Evolutionary conservation across 2,888 invertebrate genomes (phyloP), one percentile per base, ranked within the genome.

Genomic region (Apamea monoglypha): DNA sequence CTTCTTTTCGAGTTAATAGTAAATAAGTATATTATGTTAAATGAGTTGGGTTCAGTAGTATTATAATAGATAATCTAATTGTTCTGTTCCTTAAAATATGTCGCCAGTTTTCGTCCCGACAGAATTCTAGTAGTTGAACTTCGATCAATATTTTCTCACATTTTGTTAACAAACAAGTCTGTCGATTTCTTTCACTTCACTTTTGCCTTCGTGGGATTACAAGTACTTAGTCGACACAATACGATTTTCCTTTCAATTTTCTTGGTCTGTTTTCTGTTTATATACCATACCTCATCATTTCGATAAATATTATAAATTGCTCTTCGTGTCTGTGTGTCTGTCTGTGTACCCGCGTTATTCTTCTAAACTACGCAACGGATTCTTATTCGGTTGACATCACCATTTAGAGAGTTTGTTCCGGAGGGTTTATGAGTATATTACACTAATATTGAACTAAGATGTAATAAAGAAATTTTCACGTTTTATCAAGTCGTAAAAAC

Each of bases 191-290:
- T 79, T n/a, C 32, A 21, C 25, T 74, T 66, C 29, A 59, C 47
- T 63, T 59, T 72, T 47, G 29, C 36, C n/a, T 82, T 63, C 29
- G 16, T 44, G 16, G 50, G 59, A 53, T 66, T 53, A 69, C 32
- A 74, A 59, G 50, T 53, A 80, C 61, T 83, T 66, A 32, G 40
- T 64, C 63, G 25, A 61, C 16, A 74, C 47, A 80, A 83, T 59
- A 68, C 14, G 21, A 61, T 59, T 83, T 79, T 69, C n/a, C 21
- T 75, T 75, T 66, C n/a, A 44, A 44, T 21, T n/a, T 47, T 82
- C 40, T 59, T n/a, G 2, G 36, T 16, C 25, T 29, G 25, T 81
- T 73, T 70, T 70, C 59, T 44, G 21, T 73, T 50, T 59, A 56
- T 8, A 56, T 25, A 18, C 50, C 47, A 25, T 59, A 64, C 25